Conservation (phyloP, 2,113 vertebrate genomes). For the Paracanthobrama guichenoti region DNA sequence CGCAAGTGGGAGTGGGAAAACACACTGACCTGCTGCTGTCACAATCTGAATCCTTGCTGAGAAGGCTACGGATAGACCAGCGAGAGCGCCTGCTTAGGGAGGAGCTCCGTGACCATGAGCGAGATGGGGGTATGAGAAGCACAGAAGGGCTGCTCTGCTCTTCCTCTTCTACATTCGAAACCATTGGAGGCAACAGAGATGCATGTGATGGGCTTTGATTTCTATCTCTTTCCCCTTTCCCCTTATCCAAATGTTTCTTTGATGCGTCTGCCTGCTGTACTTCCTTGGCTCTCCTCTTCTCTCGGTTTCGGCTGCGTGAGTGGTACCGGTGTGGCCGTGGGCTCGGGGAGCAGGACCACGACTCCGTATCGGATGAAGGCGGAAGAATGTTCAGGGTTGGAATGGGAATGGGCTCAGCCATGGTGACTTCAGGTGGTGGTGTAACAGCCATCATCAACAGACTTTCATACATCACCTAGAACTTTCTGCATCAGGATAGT, state of each 20-base stretch:
- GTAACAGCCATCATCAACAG: conserved; percentile 63
- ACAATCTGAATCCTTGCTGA: conserved; percentile 73
- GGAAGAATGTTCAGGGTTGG: conserved; percentile 73
- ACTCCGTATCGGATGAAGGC: conserved; percentile 74
- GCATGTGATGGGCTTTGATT: neutral
- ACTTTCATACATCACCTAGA: neutral
- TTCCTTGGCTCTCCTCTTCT: conserved; percentile 48
- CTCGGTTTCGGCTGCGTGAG: conserved; percentile 52
- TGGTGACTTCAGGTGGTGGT: conserved; percentile 47
- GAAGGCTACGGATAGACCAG: conserved; percentile 76
- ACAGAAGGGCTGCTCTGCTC: conserved; percentile 55
- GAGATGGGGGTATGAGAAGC: conserved; percentile 64
- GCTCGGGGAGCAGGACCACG: conserved; percentile 76
- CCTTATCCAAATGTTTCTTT: neutral
- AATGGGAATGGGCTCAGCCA: conserved; percentile 66
- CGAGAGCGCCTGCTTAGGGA: conserved; percentile 73
- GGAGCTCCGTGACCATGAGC: conserved; percentile 72
- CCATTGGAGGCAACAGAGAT: neutral
- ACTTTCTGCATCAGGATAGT: conserved; percentile 6
- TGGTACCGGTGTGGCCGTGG: conserved; percentile 59
- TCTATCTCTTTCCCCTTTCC: neutral
- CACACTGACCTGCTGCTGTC: conserved; percentile 78
- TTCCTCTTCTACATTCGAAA: conserved; percentile 49
- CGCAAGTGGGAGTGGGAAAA: neutral
- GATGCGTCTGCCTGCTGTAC: neutral